A percentile compares a stretch with the other conserved stretches of the same genome.
Evolutionary conservation across 1,140 invertebrate genomes (phyloP).

Genomic region (Aphelenchoides besseyi): DNA sequence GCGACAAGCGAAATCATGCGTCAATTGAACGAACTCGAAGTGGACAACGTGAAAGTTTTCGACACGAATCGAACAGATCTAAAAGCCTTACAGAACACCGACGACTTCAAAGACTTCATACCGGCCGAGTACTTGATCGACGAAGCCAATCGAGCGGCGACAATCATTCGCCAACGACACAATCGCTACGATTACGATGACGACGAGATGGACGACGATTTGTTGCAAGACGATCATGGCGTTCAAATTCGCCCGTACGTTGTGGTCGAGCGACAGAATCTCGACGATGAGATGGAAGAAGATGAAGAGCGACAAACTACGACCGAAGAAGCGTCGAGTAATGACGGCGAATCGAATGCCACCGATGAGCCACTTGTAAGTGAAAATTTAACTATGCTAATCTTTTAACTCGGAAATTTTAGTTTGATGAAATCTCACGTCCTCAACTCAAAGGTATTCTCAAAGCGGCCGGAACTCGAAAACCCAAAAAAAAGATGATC

Average conservation of each 20-base stretch:
- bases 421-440: slow-evolving; percentile 34
- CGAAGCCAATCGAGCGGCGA: slow-evolving; percentile 6
- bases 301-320: slow-evolving; percentile 3
- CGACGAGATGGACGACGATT: slow-evolving; percentile 8
- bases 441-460: slow-evolving; percentile 37
- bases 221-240: slow-evolving; percentile 3
- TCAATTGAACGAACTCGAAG: slow-evolving; percentile 7
- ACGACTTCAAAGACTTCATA: too few relatives aligned
- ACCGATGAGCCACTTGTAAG: slow-evolving; percentile 15
- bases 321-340: slow-evolving; percentile 5
- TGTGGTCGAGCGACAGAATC: slow-evolving; percentile 16
- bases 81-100: too few relatives aligned
- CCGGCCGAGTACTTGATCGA: background rate
- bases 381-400: background rate
- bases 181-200: slow-evolving; percentile 11
- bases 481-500: slow-evolving; percentile 73
- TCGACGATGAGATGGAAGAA: slow-evolving; percentile 2
- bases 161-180: slow-evolving; percentile 13
- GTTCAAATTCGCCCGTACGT: slow-evolving; percentile 3
- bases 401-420: slow-evolving; percentile 15
- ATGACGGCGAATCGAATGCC: slow-evolving; percentile 5
- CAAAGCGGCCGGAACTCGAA: slow-evolving; percentile 5
- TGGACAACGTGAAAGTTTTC: background rate
- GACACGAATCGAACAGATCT: background rate
- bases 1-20: slow-evolving; percentile 4